Evolutionary conservation across 2,888 invertebrate genomes (phyloP), one percentile per base, ranked within the genome.

Genomic region (Volucella zonaria): DNA sequence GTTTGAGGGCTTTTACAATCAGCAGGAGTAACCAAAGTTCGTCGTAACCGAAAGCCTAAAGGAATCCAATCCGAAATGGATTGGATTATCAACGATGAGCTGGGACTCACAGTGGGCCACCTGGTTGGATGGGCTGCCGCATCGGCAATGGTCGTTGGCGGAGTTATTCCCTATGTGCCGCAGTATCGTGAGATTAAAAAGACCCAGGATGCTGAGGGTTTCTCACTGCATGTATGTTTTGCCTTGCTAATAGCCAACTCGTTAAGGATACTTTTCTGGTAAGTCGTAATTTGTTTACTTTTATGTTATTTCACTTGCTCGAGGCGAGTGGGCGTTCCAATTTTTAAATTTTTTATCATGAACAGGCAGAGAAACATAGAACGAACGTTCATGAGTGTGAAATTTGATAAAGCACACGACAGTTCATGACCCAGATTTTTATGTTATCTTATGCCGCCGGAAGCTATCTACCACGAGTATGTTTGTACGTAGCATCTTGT

Each of bases 251-350:
- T 99, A 90, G 99, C 99, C 82, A 99, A 99, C 92, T 98, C 97
- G 73, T 93, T 99, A 87, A 95, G 99, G 90, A 99, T 99, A 91
- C 93, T 99, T 89, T 99, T 99, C 93, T 99, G 99, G 99, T 99
- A 93, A 93, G 95, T 88, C 52, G 43, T 49, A 23, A 1, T 10
- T 38, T 10, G 3, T 66, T 18, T 51, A 8, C 45, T 18, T 9
- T 42, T 66, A 42, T 66, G n/a, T 52, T 42, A 52, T 42, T 52
- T 42, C 1, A 1, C 40, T 38, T 49, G 51, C 42, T 15, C 15
- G 12, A 18, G 51, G 40, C 15, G 51, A 66, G 18, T 66, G 56
- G 38, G 12, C 3, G 40, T 47, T 47, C 23, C 15, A 14, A 47
- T 23, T 23, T 23, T 23, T 23, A 1, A 23, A 23, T 23, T 31